Percentiles rank a stretch among this genome's conserved stretches.
These are phyloP conservation scores for Serilophus lunatus DNA, from an alignment of 2,113 vertebrate species.

Conservation along the genomic window DNA sequence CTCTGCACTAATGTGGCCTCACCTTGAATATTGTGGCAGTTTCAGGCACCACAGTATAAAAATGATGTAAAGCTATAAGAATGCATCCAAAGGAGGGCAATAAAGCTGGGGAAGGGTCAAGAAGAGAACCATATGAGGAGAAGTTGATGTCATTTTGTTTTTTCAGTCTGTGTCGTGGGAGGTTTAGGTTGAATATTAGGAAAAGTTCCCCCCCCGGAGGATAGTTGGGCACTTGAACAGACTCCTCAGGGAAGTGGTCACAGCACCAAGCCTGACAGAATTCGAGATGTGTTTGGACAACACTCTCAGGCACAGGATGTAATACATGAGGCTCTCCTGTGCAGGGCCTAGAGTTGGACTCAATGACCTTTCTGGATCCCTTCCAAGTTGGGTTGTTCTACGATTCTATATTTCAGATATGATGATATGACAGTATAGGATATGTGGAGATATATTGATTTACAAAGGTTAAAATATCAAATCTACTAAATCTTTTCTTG, in stretches of 20 bases:
- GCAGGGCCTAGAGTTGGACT: not conserved
- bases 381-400: not conserved
- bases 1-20: no score
- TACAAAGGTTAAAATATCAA: not conserved
- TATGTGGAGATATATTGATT: not conserved
- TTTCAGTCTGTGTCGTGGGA: not conserved
- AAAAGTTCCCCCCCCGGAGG: not conserved
- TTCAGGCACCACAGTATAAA: fast-evolving
- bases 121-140: not conserved
- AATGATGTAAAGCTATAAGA: not conserved
- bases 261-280: not conserved
- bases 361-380: not conserved
- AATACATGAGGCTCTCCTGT: not conserved
- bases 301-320: not conserved
- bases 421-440: not conserved
- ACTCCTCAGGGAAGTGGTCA: not conserved
- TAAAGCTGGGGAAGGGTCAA: not conserved
- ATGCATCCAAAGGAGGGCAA: not conserved
- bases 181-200: not conserved
- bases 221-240: not conserved
- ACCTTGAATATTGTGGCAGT: no score
- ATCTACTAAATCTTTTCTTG: not conserved
- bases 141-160: not conserved
- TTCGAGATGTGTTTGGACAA: not conserved
- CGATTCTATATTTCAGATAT: not conserved